These are phyloP conservation scores for Xyliphius kryptos DNA, from an alignment of 2,113 vertebrate species.

Conservation along the genomic window DNA sequence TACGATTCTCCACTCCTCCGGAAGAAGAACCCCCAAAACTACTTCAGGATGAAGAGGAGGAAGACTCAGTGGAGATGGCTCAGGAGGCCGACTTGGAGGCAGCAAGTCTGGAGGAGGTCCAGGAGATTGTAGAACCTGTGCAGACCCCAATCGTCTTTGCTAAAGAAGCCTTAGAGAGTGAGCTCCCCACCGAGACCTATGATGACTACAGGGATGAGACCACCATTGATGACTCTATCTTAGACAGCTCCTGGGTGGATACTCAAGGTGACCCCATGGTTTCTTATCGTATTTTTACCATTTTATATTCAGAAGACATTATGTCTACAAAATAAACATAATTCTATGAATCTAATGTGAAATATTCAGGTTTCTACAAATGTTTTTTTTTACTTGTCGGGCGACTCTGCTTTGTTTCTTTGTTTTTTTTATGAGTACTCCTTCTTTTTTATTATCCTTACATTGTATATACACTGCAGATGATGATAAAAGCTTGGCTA, in stretches of 20 bases:
- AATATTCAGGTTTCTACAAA: too few species aligned
- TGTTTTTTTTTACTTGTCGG: too few species aligned
- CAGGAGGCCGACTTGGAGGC: constrained; percentile 70
- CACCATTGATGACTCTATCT: constrained; percentile 93
- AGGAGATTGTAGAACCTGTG: constrained; percentile 63
- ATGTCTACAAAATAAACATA: too few species aligned
- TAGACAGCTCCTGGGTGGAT: constrained; percentile 98
- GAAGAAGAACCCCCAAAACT: constrained; percentile 57
- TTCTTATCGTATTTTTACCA: background rate
- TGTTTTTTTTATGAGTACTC: too few species aligned
- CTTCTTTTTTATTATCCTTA: constrained; percentile 35
- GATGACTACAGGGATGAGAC: constrained; percentile 93
- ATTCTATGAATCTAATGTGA: too few species aligned
- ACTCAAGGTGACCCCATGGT: constrained; percentile 77
- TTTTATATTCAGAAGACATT: background rate
- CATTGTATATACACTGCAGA: constrained; percentile 73
- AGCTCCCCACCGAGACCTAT: constrained; percentile 81
- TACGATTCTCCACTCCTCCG: constrained; percentile 80
- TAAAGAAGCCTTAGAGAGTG: constrained; percentile 67
- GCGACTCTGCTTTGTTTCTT: too few species aligned
- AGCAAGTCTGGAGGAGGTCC: constrained; percentile 62
- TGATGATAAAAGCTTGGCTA: constrained; percentile 92
- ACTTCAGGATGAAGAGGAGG: constrained; percentile 57
- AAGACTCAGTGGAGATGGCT: constrained; percentile 63
- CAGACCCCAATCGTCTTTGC: constrained; percentile 74